Conservation (phyloP, 2,797 vertebrate genomes). For the Lutra lutra region DNA sequence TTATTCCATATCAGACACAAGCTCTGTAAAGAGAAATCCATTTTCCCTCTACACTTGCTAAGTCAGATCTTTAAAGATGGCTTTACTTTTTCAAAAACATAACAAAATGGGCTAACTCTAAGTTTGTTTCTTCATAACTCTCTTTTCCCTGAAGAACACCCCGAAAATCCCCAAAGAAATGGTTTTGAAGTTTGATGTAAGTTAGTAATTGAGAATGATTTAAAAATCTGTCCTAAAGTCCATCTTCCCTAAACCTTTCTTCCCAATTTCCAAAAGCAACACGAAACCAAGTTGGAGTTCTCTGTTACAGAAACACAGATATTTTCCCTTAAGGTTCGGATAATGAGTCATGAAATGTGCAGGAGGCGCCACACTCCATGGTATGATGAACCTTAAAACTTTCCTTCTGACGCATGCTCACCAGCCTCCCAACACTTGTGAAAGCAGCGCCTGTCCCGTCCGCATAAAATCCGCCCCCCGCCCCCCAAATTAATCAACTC, state of each 20-base stretch:
- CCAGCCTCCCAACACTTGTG: background rate
- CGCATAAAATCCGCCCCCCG: background rate
- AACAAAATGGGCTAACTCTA: background rate
- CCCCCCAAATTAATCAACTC: background rate
- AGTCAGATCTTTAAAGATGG: conserved; percentile 8
- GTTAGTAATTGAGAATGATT: background rate
- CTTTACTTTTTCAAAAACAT: conserved; percentile 25
- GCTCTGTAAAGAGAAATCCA: background rate
- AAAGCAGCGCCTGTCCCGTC: background rate
- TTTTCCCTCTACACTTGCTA: conserved; percentile 33
- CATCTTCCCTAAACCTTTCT: conserved; percentile 11
- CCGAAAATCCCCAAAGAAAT: background rate
- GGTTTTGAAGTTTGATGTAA: conserved; percentile 18
- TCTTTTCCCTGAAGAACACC: conserved; percentile 39
- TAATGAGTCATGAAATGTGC: background rate
- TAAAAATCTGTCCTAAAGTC: conserved; percentile 20
- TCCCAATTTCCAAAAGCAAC: conserved; percentile 28
- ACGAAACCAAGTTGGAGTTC: background rate
- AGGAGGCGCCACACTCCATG: background rate
- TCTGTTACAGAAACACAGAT: background rate
- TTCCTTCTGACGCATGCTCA: background rate
- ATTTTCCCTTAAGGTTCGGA: conserved; percentile 22
- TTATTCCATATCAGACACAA: background rate
- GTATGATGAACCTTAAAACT: background rate
- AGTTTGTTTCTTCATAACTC: background rate